Percentiles rank a stretch among this genome's conserved stretches.
These are phyloP conservation scores for Protophormia terraenovae DNA, from an alignment of 2,888 invertebrate species.

Conservation along the genomic window DNA sequence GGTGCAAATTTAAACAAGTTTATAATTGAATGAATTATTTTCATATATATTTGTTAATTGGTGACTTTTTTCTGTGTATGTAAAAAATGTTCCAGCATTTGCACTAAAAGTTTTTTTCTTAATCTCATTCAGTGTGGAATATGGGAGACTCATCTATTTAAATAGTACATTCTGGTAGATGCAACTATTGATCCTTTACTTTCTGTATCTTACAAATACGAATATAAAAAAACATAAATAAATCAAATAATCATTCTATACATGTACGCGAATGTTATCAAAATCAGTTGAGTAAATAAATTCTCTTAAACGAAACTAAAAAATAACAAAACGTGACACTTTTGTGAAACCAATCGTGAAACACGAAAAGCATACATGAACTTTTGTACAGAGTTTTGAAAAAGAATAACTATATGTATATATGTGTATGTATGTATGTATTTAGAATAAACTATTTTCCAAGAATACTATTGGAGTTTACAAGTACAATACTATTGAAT, in stretches of 20 bases:
- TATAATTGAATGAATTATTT: no score
- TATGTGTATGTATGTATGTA: no score
- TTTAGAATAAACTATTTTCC: constrained; percentile 10
- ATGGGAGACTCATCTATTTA: no score
- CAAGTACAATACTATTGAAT: not conserved
- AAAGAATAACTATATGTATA: no score
- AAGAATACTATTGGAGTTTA: not conserved
- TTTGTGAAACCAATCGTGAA: constrained; percentile 77
- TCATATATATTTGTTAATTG: no score
- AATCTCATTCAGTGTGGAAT: no score
- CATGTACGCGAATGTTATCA: constrained; percentile 79
- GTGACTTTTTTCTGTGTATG: no score
- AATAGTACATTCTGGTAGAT: not conserved
- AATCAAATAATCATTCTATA: constrained; percentile 68
- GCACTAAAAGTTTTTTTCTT: no score
- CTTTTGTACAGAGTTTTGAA: not conserved
- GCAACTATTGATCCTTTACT: not conserved
- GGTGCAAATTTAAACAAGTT: no score
- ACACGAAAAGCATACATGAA: constrained; percentile 40
- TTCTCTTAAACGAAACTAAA: constrained; percentile 72
- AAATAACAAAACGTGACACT: constrained; percentile 79
- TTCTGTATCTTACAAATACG: constrained; percentile 36
- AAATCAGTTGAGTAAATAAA: constrained; percentile 80
- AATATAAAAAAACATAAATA: constrained; percentile 39
- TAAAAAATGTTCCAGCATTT: no score